phyloP scores from a whole-genome alignment of 2,888 invertebrate genomes.

The Xylophagus ater region DNA sequence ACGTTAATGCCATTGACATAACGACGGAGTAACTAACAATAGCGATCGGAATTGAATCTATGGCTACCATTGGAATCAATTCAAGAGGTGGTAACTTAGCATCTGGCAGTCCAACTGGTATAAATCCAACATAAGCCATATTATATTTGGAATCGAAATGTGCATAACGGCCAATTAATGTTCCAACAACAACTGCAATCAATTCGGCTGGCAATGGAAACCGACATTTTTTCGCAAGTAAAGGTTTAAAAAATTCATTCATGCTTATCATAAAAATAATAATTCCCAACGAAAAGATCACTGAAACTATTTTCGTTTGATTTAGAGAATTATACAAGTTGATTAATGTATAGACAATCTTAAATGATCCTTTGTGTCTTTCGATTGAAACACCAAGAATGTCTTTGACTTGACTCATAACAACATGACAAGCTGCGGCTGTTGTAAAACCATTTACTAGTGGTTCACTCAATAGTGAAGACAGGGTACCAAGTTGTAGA shows the following conservation, averaged over 20 bases:
- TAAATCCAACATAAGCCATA: slow-evolving; percentile 51
- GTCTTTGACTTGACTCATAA: slow-evolving; percentile 55
- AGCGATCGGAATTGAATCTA: slow-evolving; percentile 55
- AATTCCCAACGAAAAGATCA: slow-evolving; percentile 50
- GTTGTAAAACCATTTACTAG: slow-evolving; percentile 63
- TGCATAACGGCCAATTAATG: slow-evolving; percentile 49
- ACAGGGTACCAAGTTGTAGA: slow-evolving; percentile 48
- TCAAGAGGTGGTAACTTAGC: slow-evolving; percentile 47
- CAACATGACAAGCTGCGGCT: slow-evolving; percentile 59
- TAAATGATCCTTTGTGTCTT: slow-evolving; percentile 48
- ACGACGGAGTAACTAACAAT: slow-evolving; percentile 62
- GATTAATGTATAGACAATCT: slow-evolving; percentile 46
- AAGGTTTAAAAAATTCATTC: slow-evolving; percentile 54
- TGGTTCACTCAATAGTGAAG: slow-evolving; percentile 51
- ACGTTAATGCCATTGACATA: slow-evolving; percentile 63
- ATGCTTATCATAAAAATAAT: slow-evolving; percentile 49
- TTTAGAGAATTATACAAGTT: slow-evolving; percentile 47
- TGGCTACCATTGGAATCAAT: slow-evolving; percentile 43
- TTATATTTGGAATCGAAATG: slow-evolving; percentile 43
- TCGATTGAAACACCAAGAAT: slow-evolving; percentile 47
- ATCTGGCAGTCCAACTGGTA: slow-evolving; percentile 57
- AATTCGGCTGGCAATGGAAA: slow-evolving; percentile 68
- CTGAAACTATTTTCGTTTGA: slow-evolving; percentile 47
- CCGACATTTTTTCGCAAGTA: slow-evolving; percentile 45
- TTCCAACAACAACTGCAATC: slow-evolving; percentile 56